These are phyloP conservation scores for Patella caerulea DNA, from an alignment of 2,888 invertebrate genomes.

Conservation along the genomic window DNA sequence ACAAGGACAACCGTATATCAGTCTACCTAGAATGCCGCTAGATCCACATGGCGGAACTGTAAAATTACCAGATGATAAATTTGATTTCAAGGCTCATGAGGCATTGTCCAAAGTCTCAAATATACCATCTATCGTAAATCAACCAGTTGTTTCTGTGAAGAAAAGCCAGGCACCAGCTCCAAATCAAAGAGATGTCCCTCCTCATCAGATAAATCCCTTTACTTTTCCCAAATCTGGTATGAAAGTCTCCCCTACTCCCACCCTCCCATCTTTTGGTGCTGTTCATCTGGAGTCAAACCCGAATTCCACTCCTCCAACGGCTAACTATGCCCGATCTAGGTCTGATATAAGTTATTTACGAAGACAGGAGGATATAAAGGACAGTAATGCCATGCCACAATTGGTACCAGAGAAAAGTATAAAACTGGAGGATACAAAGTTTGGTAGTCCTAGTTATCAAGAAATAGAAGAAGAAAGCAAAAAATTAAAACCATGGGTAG, in stretches of 20 bases:
- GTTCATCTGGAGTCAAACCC: background rate
- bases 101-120: background rate
- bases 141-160: background rate
- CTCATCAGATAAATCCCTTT: constrained; percentile 22
- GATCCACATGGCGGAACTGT: background rate
- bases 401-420: constrained; percentile 13
- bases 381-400: constrained; percentile 16
- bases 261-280: background rate
- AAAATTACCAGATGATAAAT: background rate
- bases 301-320: background rate
- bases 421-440: background rate
- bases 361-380: constrained; percentile 6
- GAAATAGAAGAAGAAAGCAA: constrained; percentile 1
- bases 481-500: background rate
- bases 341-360: background rate
- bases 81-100: background rate
- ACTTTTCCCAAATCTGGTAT: constrained; percentile 14
- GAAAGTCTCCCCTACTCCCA: constrained; percentile 12
- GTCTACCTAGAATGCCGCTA: background rate
- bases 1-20: background rate
- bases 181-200: background rate
- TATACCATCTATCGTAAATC: background rate
- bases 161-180: background rate
- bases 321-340: background rate
- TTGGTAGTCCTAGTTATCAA: background rate